These are phyloP conservation scores for Nyleta sp. DNA, from an alignment of 2,888 invertebrate species.

Conservation along the genomic window DNA sequence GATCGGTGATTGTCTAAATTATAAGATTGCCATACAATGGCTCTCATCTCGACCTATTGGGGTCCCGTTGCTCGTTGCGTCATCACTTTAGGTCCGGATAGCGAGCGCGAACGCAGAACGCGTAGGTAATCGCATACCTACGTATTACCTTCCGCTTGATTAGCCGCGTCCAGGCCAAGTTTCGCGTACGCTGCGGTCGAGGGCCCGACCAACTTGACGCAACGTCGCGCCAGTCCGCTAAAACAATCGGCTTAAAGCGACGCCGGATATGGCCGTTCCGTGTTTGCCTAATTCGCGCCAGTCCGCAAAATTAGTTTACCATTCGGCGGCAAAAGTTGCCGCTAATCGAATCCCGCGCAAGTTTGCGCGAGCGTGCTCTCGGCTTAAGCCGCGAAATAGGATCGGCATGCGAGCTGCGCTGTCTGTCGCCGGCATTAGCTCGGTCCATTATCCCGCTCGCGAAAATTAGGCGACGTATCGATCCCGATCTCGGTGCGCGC, in stretches of 20 bases:
- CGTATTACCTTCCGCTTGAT: constrained; percentile 38
- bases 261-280: constrained; percentile 75
- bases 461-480: constrained; percentile 44
- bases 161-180: constrained; percentile 26
- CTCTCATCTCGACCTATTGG: constrained; percentile 83
- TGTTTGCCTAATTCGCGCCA: constrained; percentile 79
- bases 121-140: constrained; percentile 68
- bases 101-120: constrained; percentile 75
- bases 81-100: constrained; percentile 81
- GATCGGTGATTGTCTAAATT: constrained; percentile 83
- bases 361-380: constrained; percentile 41
- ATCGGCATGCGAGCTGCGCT: constrained; percentile 50
- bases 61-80: constrained; percentile 81
- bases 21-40: constrained; percentile 83
- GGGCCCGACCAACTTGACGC: constrained; percentile 2
- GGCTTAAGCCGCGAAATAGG: constrained; percentile 66
- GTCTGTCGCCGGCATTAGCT: constrained; percentile 51
- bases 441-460: constrained; percentile 27
- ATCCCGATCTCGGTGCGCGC: constrained; percentile 18
- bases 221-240: too few species aligned
- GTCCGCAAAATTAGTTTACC: constrained; percentile 79
- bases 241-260: constrained; percentile 76
- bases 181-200: constrained; percentile 29
- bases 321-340: constrained; percentile 73
- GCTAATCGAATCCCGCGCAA: constrained; percentile 72